These are phyloP conservation scores for Ips nitidus DNA, from an alignment of 1,140 invertebrate genomes.

Conservation along the genomic window DNA sequence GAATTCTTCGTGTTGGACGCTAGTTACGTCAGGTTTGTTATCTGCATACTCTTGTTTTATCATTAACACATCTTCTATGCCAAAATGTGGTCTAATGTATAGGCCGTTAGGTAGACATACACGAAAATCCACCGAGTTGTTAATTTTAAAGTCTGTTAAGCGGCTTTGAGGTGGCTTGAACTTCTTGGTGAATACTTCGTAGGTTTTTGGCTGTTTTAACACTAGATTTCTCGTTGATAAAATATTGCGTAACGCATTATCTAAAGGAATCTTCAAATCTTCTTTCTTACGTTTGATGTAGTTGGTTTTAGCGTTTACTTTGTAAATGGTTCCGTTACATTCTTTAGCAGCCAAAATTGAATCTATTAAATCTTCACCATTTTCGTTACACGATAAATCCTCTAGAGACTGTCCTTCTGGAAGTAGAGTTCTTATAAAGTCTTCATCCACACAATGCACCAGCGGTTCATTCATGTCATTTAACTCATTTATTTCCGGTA, in stretches of 20 bases:
- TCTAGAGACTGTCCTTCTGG: not conserved
- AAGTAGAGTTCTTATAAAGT: constrained; percentile 11
- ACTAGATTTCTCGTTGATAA: not conserved
- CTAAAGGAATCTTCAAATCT: constrained; percentile 30
- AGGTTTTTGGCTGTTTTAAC: not conserved
- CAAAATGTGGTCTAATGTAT: constrained; percentile 19
- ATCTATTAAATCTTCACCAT: constrained; percentile 15
- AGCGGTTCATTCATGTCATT: constrained; percentile 4
- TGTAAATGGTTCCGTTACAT: constrained; percentile 25
- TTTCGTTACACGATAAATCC: constrained; percentile 11
- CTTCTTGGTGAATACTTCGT: constrained; percentile 14
- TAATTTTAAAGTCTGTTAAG: no score
- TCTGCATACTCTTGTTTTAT: constrained; percentile 36
- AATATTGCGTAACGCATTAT: constrained; percentile 17
- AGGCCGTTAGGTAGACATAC: constrained; percentile 40
- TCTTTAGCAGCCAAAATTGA: constrained; percentile 5
- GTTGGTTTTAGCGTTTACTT: constrained; percentile 23
- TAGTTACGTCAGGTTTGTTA: constrained; percentile 8
- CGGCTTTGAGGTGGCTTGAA: constrained; percentile 4
- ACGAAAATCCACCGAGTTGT: constrained; percentile 24
- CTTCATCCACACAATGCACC: constrained; percentile 26
- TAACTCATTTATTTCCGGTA: constrained; percentile 1
- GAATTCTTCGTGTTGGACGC: constrained; percentile 34
- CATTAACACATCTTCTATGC: constrained; percentile 10
- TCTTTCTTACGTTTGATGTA: constrained; percentile 18